phyloP scores from a whole-genome alignment of 2,113 vertebrate genomes.

The Echinops telfairi region DNA sequence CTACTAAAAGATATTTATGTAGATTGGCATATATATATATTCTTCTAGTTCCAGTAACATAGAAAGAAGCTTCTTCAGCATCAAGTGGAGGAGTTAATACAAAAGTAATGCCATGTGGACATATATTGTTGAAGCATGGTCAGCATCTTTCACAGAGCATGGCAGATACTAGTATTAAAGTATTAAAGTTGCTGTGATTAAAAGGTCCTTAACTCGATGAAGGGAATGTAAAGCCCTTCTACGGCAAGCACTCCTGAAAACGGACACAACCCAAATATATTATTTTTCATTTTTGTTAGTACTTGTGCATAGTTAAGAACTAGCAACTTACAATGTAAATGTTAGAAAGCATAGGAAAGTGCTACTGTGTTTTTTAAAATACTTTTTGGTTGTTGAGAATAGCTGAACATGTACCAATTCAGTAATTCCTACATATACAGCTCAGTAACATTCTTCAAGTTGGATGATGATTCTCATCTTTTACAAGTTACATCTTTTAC shows the following conservation, averaged over 20 bases:
- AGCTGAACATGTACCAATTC: not conserved
- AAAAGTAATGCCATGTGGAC: conserved; percentile 40
- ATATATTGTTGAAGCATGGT: conserved; percentile 3
- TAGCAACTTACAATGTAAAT: not conserved
- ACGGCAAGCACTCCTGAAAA: conserved; percentile 24
- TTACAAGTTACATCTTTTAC: no score
- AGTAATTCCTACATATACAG: not conserved
- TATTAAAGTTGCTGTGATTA: conserved; percentile 64
- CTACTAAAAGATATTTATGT: conserved; percentile 62
- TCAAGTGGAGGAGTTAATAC: conserved; percentile 44
- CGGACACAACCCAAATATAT: conserved; percentile 46
- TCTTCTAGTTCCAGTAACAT: conserved; percentile 54
- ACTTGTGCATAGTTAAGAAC: conserved; percentile 57
- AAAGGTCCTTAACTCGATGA: conserved; percentile 53
- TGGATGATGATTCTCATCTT: not conserved
- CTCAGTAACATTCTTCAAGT: not conserved
- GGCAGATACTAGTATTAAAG: conserved; percentile 49
- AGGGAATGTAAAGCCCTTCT: not conserved
- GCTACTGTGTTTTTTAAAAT: not conserved
- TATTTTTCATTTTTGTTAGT: conserved; percentile 65
- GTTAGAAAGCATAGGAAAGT: conserved; percentile 31
- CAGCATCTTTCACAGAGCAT: conserved; percentile 63
- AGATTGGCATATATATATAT: conserved; percentile 28
- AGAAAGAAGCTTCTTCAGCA: conserved; percentile 55
- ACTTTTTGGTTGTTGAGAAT: not conserved